Evolutionary conservation across 2,797 vertebrate genomes (phyloP).

Genomic region (Fistularia commersonii): DNA sequence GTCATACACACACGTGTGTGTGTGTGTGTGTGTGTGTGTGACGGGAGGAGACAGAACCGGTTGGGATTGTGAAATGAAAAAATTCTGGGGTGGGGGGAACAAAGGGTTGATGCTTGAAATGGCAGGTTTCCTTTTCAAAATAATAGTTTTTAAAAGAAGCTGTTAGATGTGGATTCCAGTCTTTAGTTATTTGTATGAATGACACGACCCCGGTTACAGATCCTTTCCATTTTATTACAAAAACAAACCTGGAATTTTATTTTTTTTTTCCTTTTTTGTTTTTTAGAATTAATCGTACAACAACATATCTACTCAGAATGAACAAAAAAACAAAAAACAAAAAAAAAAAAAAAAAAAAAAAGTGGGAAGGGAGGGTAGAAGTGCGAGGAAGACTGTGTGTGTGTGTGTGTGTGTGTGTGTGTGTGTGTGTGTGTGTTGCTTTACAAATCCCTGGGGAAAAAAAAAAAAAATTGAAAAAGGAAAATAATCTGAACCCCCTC

Average conservation of each 20-base stretch:
- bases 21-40: too few relatives aligned
- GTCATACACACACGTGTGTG: too few relatives aligned
- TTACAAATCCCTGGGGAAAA: conserved; percentile 51
- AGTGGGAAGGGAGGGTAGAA: conserved; percentile 17
- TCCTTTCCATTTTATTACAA: conserved; percentile 78
- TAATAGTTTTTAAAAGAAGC: too few relatives aligned
- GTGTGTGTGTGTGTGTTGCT: too few relatives aligned
- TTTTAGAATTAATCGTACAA: conserved; percentile 70
- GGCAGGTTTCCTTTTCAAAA: too few relatives aligned
- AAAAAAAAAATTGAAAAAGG: conserved; percentile 3
- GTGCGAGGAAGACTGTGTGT: conserved; percentile 37
- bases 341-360: conserved; percentile 15
- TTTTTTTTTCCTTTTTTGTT: background rate
- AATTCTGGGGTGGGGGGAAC: too few relatives aligned
- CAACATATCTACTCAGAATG: conserved; percentile 62
- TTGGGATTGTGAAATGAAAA: too few relatives aligned
- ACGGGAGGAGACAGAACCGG: too few relatives aligned
- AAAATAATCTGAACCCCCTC: conserved; percentile 25
- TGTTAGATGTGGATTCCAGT: too few relatives aligned
- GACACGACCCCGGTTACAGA: too few relatives aligned
- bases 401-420: conserved; percentile 25
- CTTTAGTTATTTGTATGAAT: too few relatives aligned
- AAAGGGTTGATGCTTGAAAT: too few relatives aligned
- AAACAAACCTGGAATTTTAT: conserved; percentile 56
- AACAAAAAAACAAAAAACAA: conserved; percentile 36